phyloP scores from a whole-genome alignment of 2,113 vertebrate species.

The Cairina moschata region DNA sequence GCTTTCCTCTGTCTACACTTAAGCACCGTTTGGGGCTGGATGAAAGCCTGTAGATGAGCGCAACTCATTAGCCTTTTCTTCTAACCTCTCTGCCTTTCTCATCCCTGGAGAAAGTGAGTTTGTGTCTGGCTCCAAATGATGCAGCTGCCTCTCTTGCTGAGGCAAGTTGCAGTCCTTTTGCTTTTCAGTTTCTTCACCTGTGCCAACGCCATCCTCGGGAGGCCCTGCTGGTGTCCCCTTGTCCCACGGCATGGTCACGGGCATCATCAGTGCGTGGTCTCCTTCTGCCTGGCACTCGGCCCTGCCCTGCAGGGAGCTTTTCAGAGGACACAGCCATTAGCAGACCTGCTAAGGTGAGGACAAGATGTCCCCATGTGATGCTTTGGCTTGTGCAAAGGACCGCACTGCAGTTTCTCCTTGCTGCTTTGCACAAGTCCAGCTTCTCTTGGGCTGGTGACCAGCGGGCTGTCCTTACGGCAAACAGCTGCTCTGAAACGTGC shows the following conservation, averaged over 20 bases:
- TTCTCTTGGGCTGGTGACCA: background rate
- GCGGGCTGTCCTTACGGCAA: background rate
- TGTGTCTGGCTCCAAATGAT: accelerated
- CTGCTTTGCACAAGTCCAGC: background rate
- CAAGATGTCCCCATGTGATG: accelerated
- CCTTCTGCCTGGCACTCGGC: background rate
- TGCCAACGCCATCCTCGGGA: background rate
- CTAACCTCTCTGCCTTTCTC: background rate
- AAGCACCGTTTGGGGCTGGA: accelerated
- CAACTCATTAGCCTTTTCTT: background rate
- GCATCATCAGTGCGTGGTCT: accelerated
- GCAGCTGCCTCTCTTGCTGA: background rate
- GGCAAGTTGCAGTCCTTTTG: background rate
- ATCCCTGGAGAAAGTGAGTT: background rate
- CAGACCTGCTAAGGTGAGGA: background rate
- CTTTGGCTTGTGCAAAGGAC: background rate
- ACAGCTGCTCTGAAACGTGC: background rate
- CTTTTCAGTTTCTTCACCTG: accelerated
- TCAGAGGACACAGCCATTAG: accelerated
- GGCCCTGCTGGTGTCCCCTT: background rate
- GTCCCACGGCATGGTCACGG: accelerated
- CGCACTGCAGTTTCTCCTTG: accelerated
- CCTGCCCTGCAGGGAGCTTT: background rate
- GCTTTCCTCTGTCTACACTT: background rate
- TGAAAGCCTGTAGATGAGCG: background rate